Evolutionary conservation across 1,140 invertebrate species (phyloP).

Genomic region (Bradynema listronoti): DNA sequence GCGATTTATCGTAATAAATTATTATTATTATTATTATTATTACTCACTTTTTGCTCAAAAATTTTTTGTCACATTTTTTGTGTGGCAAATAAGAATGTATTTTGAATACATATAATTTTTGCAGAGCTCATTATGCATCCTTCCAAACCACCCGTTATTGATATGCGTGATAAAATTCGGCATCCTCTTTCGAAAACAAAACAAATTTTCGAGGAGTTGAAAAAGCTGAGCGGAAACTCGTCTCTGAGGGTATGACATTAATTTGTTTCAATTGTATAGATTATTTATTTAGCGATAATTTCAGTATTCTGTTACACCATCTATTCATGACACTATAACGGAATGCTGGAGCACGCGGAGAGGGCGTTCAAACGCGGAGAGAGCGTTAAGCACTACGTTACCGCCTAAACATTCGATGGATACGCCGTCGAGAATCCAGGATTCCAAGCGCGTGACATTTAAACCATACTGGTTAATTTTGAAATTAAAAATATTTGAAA

Average conservation of each 20-base stretch:
- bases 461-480: too few relatives aligned
- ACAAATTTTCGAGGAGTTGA: conserved; percentile 19
- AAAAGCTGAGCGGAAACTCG: conserved; percentile 12
- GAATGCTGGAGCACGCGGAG: conserved; percentile 21
- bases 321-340: conserved; percentile 6
- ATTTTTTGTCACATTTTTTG: too few relatives aligned
- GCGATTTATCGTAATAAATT: too few relatives aligned
- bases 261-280: background rate
- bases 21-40: too few relatives aligned
- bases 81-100: too few relatives aligned
- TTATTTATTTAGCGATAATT: background rate
- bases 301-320: conserved; percentile 3
- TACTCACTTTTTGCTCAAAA: too few relatives aligned
- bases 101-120: too few relatives aligned
- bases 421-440: conserved; percentile 26
- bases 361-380: background rate
- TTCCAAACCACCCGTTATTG: conserved; percentile 22
- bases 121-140: too few relatives aligned
- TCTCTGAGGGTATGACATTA: conserved; percentile 3
- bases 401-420: conserved; percentile 26
- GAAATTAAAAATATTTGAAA: too few relatives aligned
- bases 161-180: conserved; percentile 19
- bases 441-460: too few relatives aligned
- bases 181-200: conserved; percentile 22
- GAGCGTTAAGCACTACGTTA: conserved; percentile 17